These are phyloP conservation scores for Lagria hirta DNA, from an alignment of 2,888 invertebrate species.

Conservation along the genomic window DNA sequence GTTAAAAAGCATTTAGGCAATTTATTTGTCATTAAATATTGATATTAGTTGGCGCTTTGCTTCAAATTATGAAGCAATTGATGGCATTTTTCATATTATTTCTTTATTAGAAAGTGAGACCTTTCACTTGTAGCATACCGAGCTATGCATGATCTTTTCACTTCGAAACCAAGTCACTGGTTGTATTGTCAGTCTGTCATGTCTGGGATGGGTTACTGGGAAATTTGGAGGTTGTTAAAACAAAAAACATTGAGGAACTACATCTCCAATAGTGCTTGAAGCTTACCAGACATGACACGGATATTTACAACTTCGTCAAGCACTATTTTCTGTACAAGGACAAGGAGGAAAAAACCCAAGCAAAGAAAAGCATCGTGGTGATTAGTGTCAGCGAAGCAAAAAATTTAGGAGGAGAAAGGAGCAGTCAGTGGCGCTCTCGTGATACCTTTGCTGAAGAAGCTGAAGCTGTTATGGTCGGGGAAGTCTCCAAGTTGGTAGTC, in stretches of 20 bases:
- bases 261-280: slow-evolving; percentile 43
- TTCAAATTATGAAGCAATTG: no score
- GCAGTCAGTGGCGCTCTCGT: slow-evolving; percentile 27
- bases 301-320: no score
- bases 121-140: slow-evolving; percentile 25
- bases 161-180: no score
- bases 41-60: no score
- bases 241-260: slow-evolving; percentile 21
- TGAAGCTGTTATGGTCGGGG: slow-evolving; percentile 32
- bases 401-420: slow-evolving; percentile 4
- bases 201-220: slow-evolving; percentile 36
- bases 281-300: slow-evolving; percentile 45
- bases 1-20: no score
- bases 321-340: slow-evolving; percentile 39
- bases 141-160: no score
- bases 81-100: slow-evolving; percentile 15
- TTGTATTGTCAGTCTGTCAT: slow-evolving; percentile 36
- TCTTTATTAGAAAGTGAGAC: slow-evolving; percentile 23
- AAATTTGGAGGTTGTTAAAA: slow-evolving; percentile 15
- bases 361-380: slow-evolving; percentile 1
- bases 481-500: slow-evolving; percentile 61
- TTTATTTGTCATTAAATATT: no score
- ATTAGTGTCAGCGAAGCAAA: no score
- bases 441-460: slow-evolving; percentile 38
- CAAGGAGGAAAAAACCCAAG: slow-evolving; percentile 3